Percentiles rank a stretch among this genome's conserved stretches.
phyloP scores from a whole-genome alignment of 2,113 vertebrate species.

The Ifrita kowaldi region DNA sequence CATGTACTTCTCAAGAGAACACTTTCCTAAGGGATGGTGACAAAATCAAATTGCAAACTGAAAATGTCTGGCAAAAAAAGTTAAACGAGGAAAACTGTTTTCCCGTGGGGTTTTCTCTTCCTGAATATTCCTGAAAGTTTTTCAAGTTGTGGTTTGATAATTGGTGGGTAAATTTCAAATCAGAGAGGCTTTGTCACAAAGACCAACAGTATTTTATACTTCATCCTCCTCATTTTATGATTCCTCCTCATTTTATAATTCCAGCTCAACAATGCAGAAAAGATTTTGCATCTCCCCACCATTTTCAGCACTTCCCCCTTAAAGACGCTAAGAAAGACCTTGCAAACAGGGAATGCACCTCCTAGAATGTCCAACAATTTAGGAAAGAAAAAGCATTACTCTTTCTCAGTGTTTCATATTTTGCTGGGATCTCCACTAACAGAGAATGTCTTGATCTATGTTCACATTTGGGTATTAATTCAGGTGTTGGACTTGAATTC shows the following conservation, averaged over 20 bases:
- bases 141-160: background rate
- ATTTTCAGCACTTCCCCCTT: background rate
- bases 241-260: too few relatives aligned
- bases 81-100: background rate
- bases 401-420: background rate
- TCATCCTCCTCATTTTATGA: too few relatives aligned
- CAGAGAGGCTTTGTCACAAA: background rate
- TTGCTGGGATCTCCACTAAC: background rate
- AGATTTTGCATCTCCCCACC: background rate
- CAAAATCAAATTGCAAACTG: background rate
- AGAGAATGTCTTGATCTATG: background rate
- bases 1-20: background rate
- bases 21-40: background rate
- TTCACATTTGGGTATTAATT: background rate
- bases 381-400: background rate
- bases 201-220: background rate
- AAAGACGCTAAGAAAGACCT: background rate
- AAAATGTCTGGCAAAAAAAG: background rate
- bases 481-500: background rate
- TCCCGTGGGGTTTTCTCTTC: background rate
- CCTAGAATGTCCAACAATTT: background rate
- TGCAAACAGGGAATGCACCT: background rate
- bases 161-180: background rate
- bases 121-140: background rate
- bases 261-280: background rate